phyloP scores from a whole-genome alignment of 2,888 invertebrate species.

The Himalopsyche kuldschensis region DNA sequence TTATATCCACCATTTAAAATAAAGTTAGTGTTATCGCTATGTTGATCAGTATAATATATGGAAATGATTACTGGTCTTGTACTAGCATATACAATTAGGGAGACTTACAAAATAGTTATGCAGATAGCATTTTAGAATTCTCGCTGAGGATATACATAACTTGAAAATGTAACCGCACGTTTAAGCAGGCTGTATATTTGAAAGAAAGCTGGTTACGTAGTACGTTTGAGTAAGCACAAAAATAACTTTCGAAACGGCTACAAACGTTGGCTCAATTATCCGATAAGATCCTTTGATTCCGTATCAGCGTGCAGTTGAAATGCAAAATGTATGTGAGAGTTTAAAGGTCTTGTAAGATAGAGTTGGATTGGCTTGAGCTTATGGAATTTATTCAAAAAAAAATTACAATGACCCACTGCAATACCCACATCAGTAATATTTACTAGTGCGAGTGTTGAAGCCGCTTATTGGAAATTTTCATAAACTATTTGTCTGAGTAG shows the following conservation, averaged over 20 bases:
- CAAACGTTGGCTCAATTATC: background rate
- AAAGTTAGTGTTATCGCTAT: background rate
- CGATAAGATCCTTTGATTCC: background rate
- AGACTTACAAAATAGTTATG: background rate
- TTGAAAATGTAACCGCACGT: background rate
- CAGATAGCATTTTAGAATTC: background rate
- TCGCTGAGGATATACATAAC: background rate
- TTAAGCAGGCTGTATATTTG: background rate
- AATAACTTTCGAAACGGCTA: background rate
- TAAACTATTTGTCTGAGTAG: too few relatives aligned
- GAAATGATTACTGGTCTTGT: background rate
- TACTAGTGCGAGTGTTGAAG: too few relatives aligned
- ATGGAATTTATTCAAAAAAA: background rate
- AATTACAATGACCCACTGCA: too few relatives aligned
- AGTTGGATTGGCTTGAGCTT: background rate
- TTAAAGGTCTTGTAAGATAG: background rate
- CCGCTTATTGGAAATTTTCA: too few relatives aligned
- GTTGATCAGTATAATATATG: background rate
- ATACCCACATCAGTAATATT: too few relatives aligned
- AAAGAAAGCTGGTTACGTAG: background rate
- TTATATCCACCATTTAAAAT: background rate
- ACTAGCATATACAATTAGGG: background rate
- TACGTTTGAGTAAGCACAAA: background rate
- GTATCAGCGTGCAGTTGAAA: background rate
- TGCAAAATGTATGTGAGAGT: background rate